Percentiles rank a stretch among this genome's conserved stretches.
These are phyloP conservation scores for Cirrhinus molitorella DNA, from an alignment of 2,797 vertebrate genomes.

Conservation along the genomic window DNA sequence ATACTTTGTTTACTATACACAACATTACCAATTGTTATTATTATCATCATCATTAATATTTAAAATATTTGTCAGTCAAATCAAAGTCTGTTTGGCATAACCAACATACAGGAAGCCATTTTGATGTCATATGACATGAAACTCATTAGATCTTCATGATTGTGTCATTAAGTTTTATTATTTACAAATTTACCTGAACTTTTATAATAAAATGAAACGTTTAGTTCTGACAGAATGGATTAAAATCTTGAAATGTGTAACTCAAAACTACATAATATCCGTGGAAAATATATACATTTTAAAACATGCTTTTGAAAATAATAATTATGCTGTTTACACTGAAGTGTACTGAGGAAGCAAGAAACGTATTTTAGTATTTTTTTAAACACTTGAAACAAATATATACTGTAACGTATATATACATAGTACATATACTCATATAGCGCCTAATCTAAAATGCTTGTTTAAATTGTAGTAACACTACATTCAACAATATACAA, in stretches of 20 bases:
- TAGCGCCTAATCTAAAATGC: too few species aligned
- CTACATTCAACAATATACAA: background rate
- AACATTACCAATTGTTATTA: background rate
- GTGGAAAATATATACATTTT: background rate
- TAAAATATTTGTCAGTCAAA: background rate
- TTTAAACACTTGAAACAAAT: too few species aligned
- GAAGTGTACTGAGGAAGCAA: background rate
- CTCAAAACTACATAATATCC: background rate
- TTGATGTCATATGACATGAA: conserved; percentile 7
- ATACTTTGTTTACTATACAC: too few species aligned
- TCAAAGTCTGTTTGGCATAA: background rate
- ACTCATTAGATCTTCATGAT: background rate
- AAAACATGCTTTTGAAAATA: background rate
- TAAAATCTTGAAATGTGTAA: background rate
- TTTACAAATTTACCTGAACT: background rate
- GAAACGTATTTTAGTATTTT: background rate
- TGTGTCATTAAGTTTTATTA: background rate
- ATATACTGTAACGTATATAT: too few species aligned
- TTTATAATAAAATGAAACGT: background rate
- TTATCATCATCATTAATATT: background rate
- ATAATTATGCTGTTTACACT: background rate
- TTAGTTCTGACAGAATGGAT: background rate
- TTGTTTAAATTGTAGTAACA: background rate
- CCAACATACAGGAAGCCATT: background rate
- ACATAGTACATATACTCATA: too few species aligned